A percentile compares a stretch with the other conserved stretches of the same genome.
phyloP scores from a whole-genome alignment of 2,113 vertebrate genomes.

The Pteruthius melanotis region DNA sequence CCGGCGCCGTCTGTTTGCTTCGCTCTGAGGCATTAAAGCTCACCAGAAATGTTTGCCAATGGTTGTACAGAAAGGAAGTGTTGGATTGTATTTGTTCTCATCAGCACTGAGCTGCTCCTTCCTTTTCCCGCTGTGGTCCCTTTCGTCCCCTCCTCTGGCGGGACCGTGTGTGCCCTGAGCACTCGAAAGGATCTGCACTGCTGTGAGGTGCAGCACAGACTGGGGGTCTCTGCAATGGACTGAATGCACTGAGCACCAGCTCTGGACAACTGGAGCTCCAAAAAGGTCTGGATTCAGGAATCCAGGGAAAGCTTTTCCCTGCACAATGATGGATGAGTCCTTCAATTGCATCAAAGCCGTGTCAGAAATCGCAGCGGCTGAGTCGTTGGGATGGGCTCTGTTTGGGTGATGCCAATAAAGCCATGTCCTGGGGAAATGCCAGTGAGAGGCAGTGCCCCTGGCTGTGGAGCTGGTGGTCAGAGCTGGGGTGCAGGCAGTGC shows the following conservation, averaged over 20 bases:
- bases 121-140: neutral
- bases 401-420: neutral
- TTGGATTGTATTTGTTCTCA: neutral
- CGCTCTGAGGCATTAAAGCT: neutral
- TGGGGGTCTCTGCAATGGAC: neutral
- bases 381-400: accelerated
- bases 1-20: neutral
- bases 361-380: accelerated
- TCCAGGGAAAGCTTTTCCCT: neutral
- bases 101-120: neutral
- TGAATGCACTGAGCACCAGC: neutral
- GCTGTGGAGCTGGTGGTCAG: neutral
- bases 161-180: neutral
- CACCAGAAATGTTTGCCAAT: neutral
- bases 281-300: accelerated
- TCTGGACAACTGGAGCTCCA: neutral
- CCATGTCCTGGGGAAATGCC: neutral
- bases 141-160: accelerated
- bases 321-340: neutral
- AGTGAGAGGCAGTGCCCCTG: neutral
- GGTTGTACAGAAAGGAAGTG: neutral
- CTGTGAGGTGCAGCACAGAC: neutral
- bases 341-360: neutral
- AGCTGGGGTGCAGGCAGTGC: accelerated
- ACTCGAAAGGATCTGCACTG: accelerated